Percentiles rank a stretch among this genome's conserved stretches.
Evolutionary conservation across 2,113 vertebrate species (phyloP).

Genomic region (Dromaius novaehollandiae): DNA sequence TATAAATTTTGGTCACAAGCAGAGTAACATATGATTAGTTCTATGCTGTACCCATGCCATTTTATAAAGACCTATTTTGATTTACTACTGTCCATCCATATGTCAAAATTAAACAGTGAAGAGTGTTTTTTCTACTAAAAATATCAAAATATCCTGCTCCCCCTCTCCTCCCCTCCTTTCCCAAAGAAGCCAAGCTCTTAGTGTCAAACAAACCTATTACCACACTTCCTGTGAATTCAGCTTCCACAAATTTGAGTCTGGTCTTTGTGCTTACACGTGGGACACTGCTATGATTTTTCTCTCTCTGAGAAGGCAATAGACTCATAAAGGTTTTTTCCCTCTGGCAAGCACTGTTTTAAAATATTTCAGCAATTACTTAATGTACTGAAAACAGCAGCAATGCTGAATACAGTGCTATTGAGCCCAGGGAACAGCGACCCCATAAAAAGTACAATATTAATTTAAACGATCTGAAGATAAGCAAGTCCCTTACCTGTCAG

Average conservation of each 20-base stretch:
- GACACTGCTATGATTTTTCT: neutral
- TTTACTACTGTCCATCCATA: neutral
- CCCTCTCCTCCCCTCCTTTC: neutral
- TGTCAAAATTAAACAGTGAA: neutral
- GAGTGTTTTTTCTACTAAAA: neutral
- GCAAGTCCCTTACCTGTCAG: neutral
- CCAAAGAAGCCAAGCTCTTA: neutral
- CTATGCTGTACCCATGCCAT: neutral
- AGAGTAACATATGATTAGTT: neutral
- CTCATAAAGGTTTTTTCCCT: neutral
- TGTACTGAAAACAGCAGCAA: neutral
- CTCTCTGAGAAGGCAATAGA: neutral
- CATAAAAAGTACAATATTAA: neutral
- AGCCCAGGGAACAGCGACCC: neutral
- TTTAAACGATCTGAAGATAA: neutral
- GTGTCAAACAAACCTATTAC: neutral
- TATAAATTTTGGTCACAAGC: neutral
- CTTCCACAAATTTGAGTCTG: neutral
- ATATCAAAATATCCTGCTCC: neutral
- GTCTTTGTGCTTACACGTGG: neutral
- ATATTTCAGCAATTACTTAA: neutral
- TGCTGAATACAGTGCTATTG: neutral
- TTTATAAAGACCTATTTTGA: neutral
- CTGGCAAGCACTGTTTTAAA: neutral
- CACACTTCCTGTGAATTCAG: neutral